These are phyloP conservation scores for Rattus norvegicus DNA, from an alignment of 2,113 vertebrate genomes.

Conservation along the genomic window DNA sequence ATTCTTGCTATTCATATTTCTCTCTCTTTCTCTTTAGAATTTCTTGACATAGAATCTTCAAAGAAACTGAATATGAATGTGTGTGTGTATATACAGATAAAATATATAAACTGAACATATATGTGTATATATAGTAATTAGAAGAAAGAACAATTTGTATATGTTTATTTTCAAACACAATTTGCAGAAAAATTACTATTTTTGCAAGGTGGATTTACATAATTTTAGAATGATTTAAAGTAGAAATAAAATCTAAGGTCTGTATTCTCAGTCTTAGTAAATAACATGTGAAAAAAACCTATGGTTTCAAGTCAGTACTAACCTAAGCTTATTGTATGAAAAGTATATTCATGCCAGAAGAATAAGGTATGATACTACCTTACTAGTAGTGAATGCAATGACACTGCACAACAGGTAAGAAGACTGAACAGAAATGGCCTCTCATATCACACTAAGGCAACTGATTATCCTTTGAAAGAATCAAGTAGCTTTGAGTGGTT, in stretches of 20 bases:
- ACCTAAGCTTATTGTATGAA: not conserved
- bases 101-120: not conserved
- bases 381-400: not conserved
- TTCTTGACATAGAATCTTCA: not conserved
- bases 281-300: not conserved
- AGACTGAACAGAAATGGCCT: not conserved
- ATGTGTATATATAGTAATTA: not conserved
- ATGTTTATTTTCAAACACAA: conserved; percentile 23
- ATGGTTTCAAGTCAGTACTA: not conserved
- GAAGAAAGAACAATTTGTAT: not conserved
- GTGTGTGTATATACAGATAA: not conserved
- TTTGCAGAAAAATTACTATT: not conserved
- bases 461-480: not conserved
- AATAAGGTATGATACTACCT: not conserved
- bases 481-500: not conserved
- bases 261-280: not conserved
- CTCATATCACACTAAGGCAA: not conserved
- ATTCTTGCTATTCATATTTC: conserved; percentile 4
- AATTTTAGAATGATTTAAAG: not conserved
- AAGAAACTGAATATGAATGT: not conserved
- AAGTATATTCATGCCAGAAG: not conserved
- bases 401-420: not conserved
- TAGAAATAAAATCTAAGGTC: not conserved
- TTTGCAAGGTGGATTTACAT: not conserved
- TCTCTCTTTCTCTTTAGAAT: not conserved